Percentiles rank a stretch among this genome's conserved stretches.
These are phyloP conservation scores for Brachyhypopomus gauderio DNA, from an alignment of 2,113 vertebrate genomes.

Conservation along the genomic window DNA sequence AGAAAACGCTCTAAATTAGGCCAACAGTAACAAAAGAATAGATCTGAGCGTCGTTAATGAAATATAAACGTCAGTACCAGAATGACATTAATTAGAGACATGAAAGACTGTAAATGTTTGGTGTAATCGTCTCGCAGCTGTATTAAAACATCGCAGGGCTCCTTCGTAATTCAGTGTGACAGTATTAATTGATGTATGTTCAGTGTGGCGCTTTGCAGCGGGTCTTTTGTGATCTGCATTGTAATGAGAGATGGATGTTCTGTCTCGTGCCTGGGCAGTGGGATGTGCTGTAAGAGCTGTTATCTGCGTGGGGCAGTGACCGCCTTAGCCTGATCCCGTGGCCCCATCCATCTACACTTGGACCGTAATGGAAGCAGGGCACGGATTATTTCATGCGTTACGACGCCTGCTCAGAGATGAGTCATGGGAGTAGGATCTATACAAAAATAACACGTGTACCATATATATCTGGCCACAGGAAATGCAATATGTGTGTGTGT, in stretches of 20 bases:
- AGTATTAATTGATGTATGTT: constrained; percentile 13
- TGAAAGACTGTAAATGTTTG: not conserved
- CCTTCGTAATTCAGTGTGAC: constrained; percentile 16
- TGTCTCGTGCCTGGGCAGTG: not conserved
- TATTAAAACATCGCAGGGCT: constrained; percentile 20
- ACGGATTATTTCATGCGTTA: not conserved
- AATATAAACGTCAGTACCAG: too few relatives aligned
- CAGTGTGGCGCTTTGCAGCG: constrained; percentile 7
- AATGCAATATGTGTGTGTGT: not conserved
- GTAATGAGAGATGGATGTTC: not conserved
- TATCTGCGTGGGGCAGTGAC: not conserved
- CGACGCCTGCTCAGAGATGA: not conserved
- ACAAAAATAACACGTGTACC: not conserved
- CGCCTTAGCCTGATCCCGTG: too few relatives aligned
- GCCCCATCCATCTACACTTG: too few relatives aligned
- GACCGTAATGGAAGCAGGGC: too few relatives aligned
- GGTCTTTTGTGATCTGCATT: constrained; percentile 21
- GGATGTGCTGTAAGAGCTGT: not conserved
- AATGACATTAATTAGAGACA: too few relatives aligned
- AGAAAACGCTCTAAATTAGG: not conserved
- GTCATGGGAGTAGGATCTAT: too few relatives aligned
- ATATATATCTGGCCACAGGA: not conserved
- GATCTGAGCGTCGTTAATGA: too few relatives aligned
- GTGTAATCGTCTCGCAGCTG: too few relatives aligned
- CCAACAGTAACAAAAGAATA: too few relatives aligned